Percentiles rank a stretch among this genome's conserved stretches.
phyloP scores from a whole-genome alignment of 2,797 vertebrate genomes.

The Thamnophis elegans region DNA sequence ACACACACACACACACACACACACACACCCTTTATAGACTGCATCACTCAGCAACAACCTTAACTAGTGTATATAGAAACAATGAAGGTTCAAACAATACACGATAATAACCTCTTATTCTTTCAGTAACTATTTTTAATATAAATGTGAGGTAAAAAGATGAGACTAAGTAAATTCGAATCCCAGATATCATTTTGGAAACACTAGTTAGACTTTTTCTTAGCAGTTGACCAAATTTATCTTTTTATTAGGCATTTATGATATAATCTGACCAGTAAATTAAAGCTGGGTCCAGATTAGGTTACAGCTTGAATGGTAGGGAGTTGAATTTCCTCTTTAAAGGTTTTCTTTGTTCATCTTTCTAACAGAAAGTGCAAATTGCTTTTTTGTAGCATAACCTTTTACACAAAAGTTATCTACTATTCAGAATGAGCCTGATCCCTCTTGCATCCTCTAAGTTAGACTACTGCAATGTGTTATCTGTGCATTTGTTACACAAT shows the following conservation, averaged over 20 bases:
- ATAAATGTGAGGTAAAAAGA: background rate
- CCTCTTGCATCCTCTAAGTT: background rate
- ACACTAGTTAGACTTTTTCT: background rate
- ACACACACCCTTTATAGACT: background rate
- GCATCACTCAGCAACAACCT: background rate
- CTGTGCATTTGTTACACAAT: constrained; percentile 51
- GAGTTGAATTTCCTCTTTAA: background rate
- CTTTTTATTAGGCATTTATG: background rate
- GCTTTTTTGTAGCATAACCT: background rate
- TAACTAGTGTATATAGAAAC: background rate
- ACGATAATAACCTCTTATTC: background rate
- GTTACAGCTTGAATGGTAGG: background rate
- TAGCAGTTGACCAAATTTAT: background rate
- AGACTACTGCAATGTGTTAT: background rate
- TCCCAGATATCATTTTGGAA: background rate
- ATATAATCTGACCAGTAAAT: background rate
- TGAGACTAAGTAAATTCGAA: background rate
- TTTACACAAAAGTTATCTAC: background rate
- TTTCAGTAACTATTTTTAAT: background rate
- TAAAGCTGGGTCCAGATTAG: background rate
- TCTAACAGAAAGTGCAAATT: background rate
- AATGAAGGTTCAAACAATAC: background rate
- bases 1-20: background rate
- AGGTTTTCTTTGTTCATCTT: background rate
- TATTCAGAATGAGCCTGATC: background rate